Evolutionary conservation across 2,888 invertebrate species (phyloP).

Genomic region (Apamea crenata): DNA sequence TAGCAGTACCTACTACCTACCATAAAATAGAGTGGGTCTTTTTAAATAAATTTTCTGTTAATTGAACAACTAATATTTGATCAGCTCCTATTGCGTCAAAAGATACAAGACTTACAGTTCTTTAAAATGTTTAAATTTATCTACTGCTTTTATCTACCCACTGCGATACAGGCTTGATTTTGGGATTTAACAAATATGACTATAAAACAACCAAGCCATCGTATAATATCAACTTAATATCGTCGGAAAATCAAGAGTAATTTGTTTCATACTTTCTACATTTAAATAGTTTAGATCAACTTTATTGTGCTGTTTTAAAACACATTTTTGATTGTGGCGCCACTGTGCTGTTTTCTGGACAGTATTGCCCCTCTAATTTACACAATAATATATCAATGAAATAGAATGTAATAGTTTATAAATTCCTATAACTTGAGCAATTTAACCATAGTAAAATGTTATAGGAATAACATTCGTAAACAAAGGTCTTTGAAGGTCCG

Average conservation of each 20-base stretch:
- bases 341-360: conserved; percentile 32
- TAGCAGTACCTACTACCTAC: no score
- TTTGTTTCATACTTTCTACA: conserved; percentile 34
- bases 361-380: not conserved
- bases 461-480: conserved; percentile 10
- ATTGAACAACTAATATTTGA: not conserved
- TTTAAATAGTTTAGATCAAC: conserved; percentile 44
- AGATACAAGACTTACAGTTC: not conserved
- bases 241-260: conserved; percentile 47
- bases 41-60: not conserved
- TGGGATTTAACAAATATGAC: conserved; percentile 56
- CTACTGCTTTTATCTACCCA: conserved; percentile 33
- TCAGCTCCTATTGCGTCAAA: not conserved
- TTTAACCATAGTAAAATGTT: conserved; percentile 33
- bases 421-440: conserved; percentile 49
- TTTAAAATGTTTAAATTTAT: not conserved
- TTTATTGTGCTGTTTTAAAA: conserved; percentile 48
- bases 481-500: not conserved
- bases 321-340: conserved; percentile 42
- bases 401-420: not conserved
- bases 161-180: conserved; percentile 44
- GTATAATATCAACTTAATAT: conserved; percentile 71
- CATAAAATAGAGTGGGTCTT: no score
- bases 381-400: conserved; percentile 26
- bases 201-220: conserved; percentile 56